Conservation (phyloP, 2,113 vertebrate species). For the Scortum barcoo region DNA sequence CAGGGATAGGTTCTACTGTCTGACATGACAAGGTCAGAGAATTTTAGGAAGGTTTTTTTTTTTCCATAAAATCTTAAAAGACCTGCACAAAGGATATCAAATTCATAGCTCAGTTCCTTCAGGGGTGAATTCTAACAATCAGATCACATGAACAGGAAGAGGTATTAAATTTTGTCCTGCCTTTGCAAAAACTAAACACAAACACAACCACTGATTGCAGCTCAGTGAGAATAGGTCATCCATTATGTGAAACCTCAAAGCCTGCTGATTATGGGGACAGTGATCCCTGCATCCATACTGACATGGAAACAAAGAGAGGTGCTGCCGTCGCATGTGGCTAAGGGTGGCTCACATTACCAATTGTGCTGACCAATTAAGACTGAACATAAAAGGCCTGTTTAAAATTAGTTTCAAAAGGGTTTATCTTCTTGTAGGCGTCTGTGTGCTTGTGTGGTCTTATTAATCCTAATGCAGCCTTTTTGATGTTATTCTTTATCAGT, state of each 20-base stretch:
- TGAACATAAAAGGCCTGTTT: constrained; percentile 39
- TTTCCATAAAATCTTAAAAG: constrained; percentile 27
- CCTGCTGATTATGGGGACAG: constrained; percentile 60
- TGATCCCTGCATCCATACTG: constrained; percentile 47
- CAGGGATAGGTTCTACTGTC: constrained; percentile 5
- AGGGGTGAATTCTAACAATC: constrained; percentile 25
- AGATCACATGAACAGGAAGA: constrained; percentile 15
- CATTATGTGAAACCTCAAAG: constrained; percentile 65
- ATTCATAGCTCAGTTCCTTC: constrained; percentile 22
- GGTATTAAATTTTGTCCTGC: constrained; percentile 55
- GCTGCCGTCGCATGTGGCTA: constrained; percentile 31
- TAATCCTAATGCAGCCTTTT: constrained; percentile 45
- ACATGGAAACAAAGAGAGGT: constrained; percentile 41
- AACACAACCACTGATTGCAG: constrained; percentile 66
- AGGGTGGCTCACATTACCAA: constrained; percentile 46
- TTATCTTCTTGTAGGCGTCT: neutral
- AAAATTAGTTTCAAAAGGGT: constrained; percentile 12
- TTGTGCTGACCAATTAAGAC: constrained; percentile 61
- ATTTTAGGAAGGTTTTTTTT: constrained; percentile 22
- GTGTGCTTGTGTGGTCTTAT: constrained; percentile 33
- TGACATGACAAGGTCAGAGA: neutral
- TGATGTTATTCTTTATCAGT: constrained; percentile 8
- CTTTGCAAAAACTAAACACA: constrained; percentile 70
- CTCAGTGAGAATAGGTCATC: constrained; percentile 50
- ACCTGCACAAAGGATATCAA: constrained; percentile 33